These are phyloP conservation scores for Globia sparganii DNA, from an alignment of 2,888 invertebrate species.

Conservation along the genomic window DNA sequence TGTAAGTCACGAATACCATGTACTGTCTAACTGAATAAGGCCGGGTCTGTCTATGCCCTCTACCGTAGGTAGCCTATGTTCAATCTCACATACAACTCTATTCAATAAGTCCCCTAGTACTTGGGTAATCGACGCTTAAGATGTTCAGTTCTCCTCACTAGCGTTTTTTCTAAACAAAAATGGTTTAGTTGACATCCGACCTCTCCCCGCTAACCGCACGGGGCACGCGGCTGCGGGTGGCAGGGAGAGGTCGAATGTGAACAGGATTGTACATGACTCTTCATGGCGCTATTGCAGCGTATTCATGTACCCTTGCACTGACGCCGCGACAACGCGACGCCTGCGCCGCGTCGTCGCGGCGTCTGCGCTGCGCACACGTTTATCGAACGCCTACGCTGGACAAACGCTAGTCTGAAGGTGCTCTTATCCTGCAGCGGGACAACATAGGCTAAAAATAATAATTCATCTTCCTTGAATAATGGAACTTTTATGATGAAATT, in stretches of 20 bases:
- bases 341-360: too few species aligned
- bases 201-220: too few species aligned
- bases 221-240: too few species aligned
- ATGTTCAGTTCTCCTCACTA: neutral
- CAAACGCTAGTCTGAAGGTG: too few species aligned
- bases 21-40: constrained; percentile 87
- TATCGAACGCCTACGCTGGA: too few species aligned
- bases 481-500: constrained; percentile 50
- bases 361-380: too few species aligned
- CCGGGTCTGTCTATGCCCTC: constrained; percentile 77
- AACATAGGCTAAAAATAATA: neutral
- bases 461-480: constrained; percentile 22
- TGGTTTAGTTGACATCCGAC: too few species aligned
- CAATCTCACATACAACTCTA: constrained; percentile 81
- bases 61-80: constrained; percentile 76
- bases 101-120: constrained; percentile 65
- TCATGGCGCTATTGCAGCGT: too few species aligned
- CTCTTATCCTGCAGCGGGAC: neutral
- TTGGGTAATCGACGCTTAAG: constrained; percentile 32
- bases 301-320: too few species aligned
- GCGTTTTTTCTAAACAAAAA: neutral
- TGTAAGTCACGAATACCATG: constrained; percentile 90
- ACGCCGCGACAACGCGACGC: too few species aligned
- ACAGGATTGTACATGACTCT: too few species aligned
- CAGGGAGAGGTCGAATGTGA: too few species aligned